Base-by-base conservation (phyloP, 2,113 vertebrate genomes). In the Antennarius striatus region DNA sequence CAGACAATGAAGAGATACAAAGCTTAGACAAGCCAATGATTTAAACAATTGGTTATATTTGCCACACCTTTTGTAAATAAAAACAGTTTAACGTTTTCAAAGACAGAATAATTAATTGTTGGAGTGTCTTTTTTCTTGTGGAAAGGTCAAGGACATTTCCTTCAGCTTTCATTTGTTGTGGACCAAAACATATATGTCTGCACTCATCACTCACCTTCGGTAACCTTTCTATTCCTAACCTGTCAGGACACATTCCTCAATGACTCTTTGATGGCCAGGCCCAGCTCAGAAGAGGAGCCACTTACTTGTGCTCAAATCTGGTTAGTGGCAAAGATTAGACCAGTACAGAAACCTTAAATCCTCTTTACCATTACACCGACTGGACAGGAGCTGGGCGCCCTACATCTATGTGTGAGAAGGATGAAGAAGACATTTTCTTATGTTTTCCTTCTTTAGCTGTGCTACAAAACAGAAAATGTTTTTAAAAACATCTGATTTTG, bases 301-400 rank as follows among this genome's bases (percentile, higher is more conserved):
- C 86, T 91, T 88, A 89, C 79, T 81, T 75, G 73, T 71, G 75
- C 74, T 77, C 70, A 90, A 90, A 91, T 86, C 90, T 86, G 75
- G 83, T 90, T 89, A 89, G 85, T 76, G 81, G 74, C 80, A 87
- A 89, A 89, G 88, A 90, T 92, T 88, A 90, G 63, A 80, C 69
- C 47, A 68, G 69, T 58, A 50, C 55, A 40, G 70, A 79, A 78
- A 80, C 77, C 68, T 63, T 51, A 77, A 87, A 91, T 90, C 91
- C 84, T 87, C 86, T 88, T 90, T 87, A 76, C 67, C 66, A 84
- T 75, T 77, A 85, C 22, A 73, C 5, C 60, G 83, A 53, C 73
- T 7, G 17, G 70, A 46, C 17, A 15, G 68, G 64, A 79, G 59
- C 62, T 59, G 76, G 57, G 72, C 77, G 75, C 71, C 80, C 82